A percentile compares a stretch with the other conserved stretches of the same genome.
Conservation (phyloP, 2,797 vertebrate genomes). For the Lycodopsis pacificus region DNA sequence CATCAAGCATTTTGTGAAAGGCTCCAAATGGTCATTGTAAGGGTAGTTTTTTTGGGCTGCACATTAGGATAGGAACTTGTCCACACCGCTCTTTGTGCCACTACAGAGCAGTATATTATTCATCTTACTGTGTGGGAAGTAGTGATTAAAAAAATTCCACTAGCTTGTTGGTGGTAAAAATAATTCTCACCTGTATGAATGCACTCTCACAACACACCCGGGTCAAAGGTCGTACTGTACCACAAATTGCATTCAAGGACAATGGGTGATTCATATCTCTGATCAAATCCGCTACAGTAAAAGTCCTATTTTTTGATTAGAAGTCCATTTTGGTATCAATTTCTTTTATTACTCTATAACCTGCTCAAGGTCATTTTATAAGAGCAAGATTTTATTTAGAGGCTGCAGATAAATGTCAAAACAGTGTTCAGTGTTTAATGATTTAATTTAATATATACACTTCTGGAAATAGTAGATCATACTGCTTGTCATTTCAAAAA, state of each 20-base stretch:
- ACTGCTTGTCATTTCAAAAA: background rate
- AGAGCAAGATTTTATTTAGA: conserved; percentile 42
- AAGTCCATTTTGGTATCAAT: conserved; percentile 60
- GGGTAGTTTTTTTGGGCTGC: background rate
- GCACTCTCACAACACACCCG: conserved; percentile 15
- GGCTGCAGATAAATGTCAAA: conserved; percentile 50
- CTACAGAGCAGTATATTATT: background rate
- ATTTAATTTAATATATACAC: conserved; percentile 40
- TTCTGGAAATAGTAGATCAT: background rate
- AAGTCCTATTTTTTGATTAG: conserved; percentile 56
- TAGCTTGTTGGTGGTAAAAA: background rate
- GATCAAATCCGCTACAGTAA: conserved; percentile 44
- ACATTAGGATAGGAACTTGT: background rate
- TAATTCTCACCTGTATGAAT: conserved; percentile 15
- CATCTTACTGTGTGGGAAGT: background rate
- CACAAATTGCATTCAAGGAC: conserved; percentile 48
- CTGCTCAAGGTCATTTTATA: conserved; percentile 62
- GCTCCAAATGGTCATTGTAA: background rate
- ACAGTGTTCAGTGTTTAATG: conserved; percentile 37
- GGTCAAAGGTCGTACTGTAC: conserved; percentile 49
- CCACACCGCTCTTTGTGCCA: background rate
- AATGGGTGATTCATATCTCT: conserved; percentile 50
- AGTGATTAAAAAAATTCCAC: background rate
- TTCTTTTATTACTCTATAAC: conserved; percentile 55
- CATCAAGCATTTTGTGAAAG: conserved; percentile 18